Base-by-base conservation (phyloP, 2,797 vertebrate species). In the Chelmon rostratus region DNA sequence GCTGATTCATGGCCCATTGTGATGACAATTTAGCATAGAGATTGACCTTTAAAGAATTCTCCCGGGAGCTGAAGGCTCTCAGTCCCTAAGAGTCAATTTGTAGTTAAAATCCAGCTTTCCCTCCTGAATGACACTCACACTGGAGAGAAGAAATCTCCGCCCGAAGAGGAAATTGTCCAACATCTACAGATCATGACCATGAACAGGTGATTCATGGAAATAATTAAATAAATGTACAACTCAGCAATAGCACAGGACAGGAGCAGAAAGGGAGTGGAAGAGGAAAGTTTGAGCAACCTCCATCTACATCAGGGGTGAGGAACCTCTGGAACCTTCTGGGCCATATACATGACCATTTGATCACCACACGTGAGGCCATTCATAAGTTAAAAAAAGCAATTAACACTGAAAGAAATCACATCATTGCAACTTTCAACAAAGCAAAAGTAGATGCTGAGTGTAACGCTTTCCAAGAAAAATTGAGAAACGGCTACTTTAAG, bases 1-100 rank as follows among this genome's bases (percentile, higher is more conserved):
- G 68, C 54, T 44, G 65, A 77, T 56, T 62, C 53, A 61, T 33
- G n/a, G 53, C 38, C 47, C 42, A 50, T 13, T 65, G 54, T 61
- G 53, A 66, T 50, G 5, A 59, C 71, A 53, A 78, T 49, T 67
- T 37, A 64, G 44, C 46, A 42, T 13, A 57, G 52, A 49, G 40
- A 46, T 53, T 46, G 25, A 57, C 68, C 59, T 78, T 58, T 63
- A 28, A 28, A 64, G 5, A 52, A 65, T 52, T 42, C 62, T 56
- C 59, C 25, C 46, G 28, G 58, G 57, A 44, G 35, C n/a, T 42
- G 42, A 62, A 33, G 57, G 44, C 64, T 62, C 49, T 64, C 65
- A 4, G 28, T 35, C 12, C 3, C 49, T 40, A 13, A 8, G 13
- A 54, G 12, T 33, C n/a, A 2, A n/a, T 19, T 52, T 68, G 58